Base-by-base conservation (phyloP, 1,140 invertebrate genomes). In the Battus philenor region DNA sequence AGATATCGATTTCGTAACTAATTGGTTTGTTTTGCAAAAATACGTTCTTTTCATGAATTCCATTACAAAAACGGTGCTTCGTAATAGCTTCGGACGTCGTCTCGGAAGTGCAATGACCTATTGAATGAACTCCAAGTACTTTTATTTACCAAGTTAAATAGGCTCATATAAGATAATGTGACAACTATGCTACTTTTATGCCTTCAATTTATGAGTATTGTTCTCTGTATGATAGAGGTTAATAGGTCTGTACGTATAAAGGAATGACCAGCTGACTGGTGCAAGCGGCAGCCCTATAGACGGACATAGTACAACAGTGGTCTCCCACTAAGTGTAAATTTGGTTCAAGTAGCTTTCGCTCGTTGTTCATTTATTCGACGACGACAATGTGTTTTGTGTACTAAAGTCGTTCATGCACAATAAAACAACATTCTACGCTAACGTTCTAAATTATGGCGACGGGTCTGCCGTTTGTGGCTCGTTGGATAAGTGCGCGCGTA, bases 291-390 rank as follows among this genome's bases (percentile, higher is more conserved):
- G 51, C 50, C 59, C 52, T 55, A 59, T 64, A 64, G 34, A 47
- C 50, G 46, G 26, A 30, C 59, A 46, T 57, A 59, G 44, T 68
- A 60, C 64, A 69, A 27, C 54, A 54, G 65, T 56, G 69, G 72
- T 80, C 80, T 82, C 80, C 80, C 80, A 80, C 80, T 61, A 79
- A 84, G 80, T 77, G 73, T 84, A 80, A 82, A 84, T 80, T 82
- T 69, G 74, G 71, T 82, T 70, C 80, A 78, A 82, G 71, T 77
- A 61, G 68, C 77, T 77, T 78, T 78, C 74, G 73, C 79, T 74
- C 75, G 71, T 80, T 66, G 59, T 62, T 72, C 68, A 72, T 77
- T 81, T 80, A 81, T 66, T 64, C 56, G 52, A 48, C 59, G 55
- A 54, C 65, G 60, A 68, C 66, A 70, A 75, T 72, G 72, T 77